Evolutionary conservation across 2,888 invertebrate genomes (phyloP), one percentile per base, ranked within the genome.

Genomic region (Tryphoninae sp.): DNA sequence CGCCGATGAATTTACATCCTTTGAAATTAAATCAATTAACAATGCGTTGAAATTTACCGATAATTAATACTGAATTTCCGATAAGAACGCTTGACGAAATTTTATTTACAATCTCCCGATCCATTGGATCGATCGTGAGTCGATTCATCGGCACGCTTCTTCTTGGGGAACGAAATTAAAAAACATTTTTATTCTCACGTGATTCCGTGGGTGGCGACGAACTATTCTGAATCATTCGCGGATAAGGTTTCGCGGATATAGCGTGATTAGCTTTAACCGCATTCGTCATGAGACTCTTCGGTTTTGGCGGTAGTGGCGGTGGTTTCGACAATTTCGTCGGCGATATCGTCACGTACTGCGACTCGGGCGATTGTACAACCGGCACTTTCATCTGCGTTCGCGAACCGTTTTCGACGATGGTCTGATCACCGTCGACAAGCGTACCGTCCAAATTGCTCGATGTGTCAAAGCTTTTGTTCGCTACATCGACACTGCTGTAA

Each of bases 291-390:
- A 95, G 94, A 88, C 95, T 94, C 92, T 95, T 96, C 69, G 96
- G 96, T 92, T 96, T 96, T 22, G 96, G 96, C 23, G 96, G 96
- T 86, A 96, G 92, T 3, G 96, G 96, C 0, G 96, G 96, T 53
- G 96, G 96, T 86, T 93, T 91, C n/a, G 87, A 87, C 58, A 88
- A 80, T 84, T 90, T 91, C 2, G 84, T 78, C 0, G 89, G 87
- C 3, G 89, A 87, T 2, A 82, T 23, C 22, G 84, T 59, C 13
- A 83, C 76, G 61, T 84, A 83, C 58, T 85, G 87, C 9, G 85
- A 77, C 78, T 86, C 87, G 64, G 82, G 84, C 4, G 78, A 59
- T 40, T 84, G 77, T 1, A 84, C 69, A 53, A 85, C 85, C 59
- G 83, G 61, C 58, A 55, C 45, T 59, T 84, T 84, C 45, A 59